Conservation (phyloP, 1,140 invertebrate genomes). For the Orussus abietinus region DNA sequence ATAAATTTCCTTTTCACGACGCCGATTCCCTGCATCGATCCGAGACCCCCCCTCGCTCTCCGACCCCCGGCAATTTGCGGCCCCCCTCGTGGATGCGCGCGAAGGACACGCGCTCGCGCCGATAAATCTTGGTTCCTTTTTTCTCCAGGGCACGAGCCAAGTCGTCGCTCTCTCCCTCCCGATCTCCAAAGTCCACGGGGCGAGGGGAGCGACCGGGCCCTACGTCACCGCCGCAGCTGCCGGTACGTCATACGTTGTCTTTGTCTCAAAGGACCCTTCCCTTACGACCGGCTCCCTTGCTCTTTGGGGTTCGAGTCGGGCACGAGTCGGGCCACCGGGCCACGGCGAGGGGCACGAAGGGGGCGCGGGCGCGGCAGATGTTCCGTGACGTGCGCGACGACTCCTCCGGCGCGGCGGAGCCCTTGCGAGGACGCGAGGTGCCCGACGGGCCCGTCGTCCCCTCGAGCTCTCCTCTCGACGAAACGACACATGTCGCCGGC, state of each 20-base stretch:
- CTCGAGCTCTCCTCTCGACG: too few relatives aligned
- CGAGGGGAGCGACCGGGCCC: conserved; percentile 20
- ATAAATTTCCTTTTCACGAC: too few relatives aligned
- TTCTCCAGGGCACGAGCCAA: conserved; percentile 7
- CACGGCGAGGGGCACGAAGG: conserved; percentile 36
- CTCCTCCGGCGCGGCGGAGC: too few relatives aligned
- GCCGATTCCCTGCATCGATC: too few relatives aligned
- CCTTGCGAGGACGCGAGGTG: too few relatives aligned
- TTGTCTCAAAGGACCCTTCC: conserved; percentile 52
- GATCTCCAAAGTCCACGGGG: conserved; percentile 24
- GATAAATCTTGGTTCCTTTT: too few relatives aligned
- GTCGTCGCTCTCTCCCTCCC: conserved; percentile 22
- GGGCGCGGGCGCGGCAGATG: conserved; percentile 49
- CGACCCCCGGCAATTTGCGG: too few relatives aligned
- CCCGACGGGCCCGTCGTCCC: too few relatives aligned
- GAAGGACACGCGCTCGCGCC: too few relatives aligned
- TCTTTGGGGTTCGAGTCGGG: conserved; percentile 2
- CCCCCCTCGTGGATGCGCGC: too few relatives aligned
- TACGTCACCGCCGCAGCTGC: conserved; percentile 50
- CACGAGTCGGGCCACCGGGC: conserved; percentile 23
- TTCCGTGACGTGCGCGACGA: conserved; percentile 48
- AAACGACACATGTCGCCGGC: too few relatives aligned
- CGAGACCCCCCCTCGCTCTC: too few relatives aligned
- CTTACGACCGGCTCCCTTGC: conserved; percentile 19
- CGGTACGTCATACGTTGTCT: conserved; percentile 51